These are phyloP conservation scores for Agrochola macilenta DNA, from an alignment of 2,888 invertebrate genomes.

Conservation along the genomic window DNA sequence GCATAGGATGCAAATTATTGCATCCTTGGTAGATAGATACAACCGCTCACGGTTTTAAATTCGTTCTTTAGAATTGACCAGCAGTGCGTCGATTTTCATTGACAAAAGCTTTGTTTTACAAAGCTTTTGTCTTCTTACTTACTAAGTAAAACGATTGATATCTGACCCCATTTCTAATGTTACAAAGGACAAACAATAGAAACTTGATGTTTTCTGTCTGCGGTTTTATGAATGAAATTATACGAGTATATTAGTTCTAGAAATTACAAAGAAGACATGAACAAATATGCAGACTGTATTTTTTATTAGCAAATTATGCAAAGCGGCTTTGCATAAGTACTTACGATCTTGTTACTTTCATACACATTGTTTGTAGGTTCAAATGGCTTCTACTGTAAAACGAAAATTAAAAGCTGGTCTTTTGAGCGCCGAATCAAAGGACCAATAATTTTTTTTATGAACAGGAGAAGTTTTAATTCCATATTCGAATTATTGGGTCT, in stretches of 20 bases:
- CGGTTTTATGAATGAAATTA: slow-evolving; percentile 53
- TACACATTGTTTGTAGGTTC: neutral
- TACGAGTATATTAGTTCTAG: slow-evolving; percentile 32
- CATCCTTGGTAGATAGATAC: neutral
- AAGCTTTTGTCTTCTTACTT: neutral
- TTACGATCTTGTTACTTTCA: neutral
- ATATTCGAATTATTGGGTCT: neutral
- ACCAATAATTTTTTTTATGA: neutral
- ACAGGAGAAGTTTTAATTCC: neutral
- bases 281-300: slow-evolving; percentile 14
- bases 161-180: slow-evolving; percentile 21
- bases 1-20: neutral
- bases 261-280: slow-evolving; percentile 11
- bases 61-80: neutral
- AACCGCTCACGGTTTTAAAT: neutral
- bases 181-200: slow-evolving; percentile 20
- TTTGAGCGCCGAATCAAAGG: neutral
- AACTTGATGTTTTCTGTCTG: slow-evolving; percentile 24
- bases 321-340: neutral
- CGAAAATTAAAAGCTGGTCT: neutral
- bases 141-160: slow-evolving; percentile 40
- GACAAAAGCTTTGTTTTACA: neutral
- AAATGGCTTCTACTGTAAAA: neutral
- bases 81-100: neutral
- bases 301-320: neutral